Conservation (phyloP, 2,888 invertebrate species). For the Allacma fusca region DNA sequence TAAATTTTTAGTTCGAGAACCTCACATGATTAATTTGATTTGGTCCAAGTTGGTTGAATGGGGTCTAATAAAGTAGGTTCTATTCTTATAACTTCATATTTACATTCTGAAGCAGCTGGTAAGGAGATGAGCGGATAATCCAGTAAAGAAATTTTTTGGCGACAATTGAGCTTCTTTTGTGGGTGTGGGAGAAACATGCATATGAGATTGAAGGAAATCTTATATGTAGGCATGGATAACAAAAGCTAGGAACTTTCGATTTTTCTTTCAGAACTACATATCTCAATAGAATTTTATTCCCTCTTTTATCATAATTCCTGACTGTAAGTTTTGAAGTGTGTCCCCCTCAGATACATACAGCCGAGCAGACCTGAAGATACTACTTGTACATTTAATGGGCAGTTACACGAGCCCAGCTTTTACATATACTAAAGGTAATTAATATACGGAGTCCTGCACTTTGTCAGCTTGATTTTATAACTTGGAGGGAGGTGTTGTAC, state of each 20-base stretch:
- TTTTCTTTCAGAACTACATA: not conserved
- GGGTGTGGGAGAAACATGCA: not conserved
- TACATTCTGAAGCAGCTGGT: not conserved
- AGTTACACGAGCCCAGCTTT: no score
- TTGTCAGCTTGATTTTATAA: no score
- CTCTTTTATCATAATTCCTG: not conserved
- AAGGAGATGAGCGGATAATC: not conserved
- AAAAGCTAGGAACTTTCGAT: not conserved
- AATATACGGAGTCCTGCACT: no score
- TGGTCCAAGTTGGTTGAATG: not conserved
- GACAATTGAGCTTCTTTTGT: not conserved
- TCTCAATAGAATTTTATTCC: not conserved
- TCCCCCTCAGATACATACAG: not conserved
- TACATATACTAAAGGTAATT: no score
- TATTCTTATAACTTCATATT: not conserved
- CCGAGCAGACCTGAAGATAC: no score
- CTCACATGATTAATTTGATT: slow-evolving; percentile 3
- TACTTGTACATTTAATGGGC: no score
- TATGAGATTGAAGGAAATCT: not conserved
- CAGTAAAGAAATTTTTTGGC: not conserved
- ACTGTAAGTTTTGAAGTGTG: not conserved
- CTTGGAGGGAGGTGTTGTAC: no score
- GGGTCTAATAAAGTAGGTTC: not conserved
- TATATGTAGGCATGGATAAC: not conserved
- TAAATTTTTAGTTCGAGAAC: not conserved